phyloP scores from a whole-genome alignment of 92 coral and sea anemone genomes.

The Pocillopora grandis region DNA sequence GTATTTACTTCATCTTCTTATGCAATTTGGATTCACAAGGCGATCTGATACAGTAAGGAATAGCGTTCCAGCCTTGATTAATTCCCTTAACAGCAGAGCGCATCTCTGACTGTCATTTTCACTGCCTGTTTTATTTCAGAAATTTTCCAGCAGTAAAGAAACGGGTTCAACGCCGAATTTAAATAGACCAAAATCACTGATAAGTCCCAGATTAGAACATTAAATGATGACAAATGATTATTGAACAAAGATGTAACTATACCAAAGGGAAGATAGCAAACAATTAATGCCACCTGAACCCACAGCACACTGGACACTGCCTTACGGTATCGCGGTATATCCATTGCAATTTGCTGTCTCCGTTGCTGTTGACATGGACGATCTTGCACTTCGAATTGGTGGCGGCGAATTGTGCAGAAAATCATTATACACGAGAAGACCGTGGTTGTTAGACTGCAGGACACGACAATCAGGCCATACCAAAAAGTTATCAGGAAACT shows the following conservation, averaged over 20 bases:
- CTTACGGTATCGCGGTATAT: conserved; percentile 24
- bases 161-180: conserved; percentile 6
- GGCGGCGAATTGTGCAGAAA: background rate
- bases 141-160: conserved; percentile 18
- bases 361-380: background rate
- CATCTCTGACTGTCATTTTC: background rate
- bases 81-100: background rate
- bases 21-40: no score
- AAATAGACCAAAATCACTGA: background rate
- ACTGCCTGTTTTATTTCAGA: background rate
- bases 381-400: background rate
- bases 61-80: background rate
- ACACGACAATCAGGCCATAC: background rate
- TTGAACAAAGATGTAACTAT: background rate
- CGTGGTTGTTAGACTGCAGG: background rate
- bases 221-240: background rate
- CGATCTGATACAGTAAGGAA: no score
- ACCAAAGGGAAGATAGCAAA: conserved; percentile 18
- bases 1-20: no score
- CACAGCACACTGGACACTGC: conserved; percentile 33
- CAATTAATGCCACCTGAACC: conserved; percentile 18
- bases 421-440: background rate
- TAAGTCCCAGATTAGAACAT: background rate
- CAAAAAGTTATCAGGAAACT: background rate
- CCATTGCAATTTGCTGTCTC: conserved; percentile 12